A percentile compares a stretch with the other conserved stretches of the same genome.
Evolutionary conservation across 1,140 invertebrate species (phyloP).

Genomic region (Cydia splendana): DNA sequence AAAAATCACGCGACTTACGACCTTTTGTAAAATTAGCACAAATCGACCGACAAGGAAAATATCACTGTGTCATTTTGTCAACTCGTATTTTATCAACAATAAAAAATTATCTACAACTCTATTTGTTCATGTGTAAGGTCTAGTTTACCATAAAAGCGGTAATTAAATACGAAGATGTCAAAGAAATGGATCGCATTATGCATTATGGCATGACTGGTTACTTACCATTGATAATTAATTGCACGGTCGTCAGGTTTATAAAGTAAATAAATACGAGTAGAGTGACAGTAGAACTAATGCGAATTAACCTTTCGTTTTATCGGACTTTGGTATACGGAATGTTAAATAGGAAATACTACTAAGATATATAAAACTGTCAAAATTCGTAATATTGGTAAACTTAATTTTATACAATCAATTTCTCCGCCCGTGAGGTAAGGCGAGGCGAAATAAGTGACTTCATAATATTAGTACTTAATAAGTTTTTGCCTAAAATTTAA

Average conservation of each 20-base stretch:
- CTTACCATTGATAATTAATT: conserved; percentile 9
- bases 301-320: background rate
- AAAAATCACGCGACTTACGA: background rate
- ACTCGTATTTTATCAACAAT: background rate
- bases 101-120: background rate
- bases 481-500: too few species aligned
- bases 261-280: background rate
- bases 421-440: too few species aligned
- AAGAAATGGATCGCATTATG: background rate
- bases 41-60: background rate
- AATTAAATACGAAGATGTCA: background rate
- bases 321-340: background rate
- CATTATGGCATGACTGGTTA: background rate
- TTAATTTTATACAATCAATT: too few species aligned
- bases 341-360: too few species aligned
- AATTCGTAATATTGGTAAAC: too few species aligned
- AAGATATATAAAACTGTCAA: too few species aligned
- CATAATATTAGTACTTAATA: too few species aligned
- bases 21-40: background rate
- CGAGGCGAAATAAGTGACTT: too few species aligned
- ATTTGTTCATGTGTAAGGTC: background rate
- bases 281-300: background rate
- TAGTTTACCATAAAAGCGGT: background rate
- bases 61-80: background rate
- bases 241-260: background rate